Base-by-base conservation (phyloP, 2,888 invertebrate genomes). In the Agriopis leucophaearia region DNA sequence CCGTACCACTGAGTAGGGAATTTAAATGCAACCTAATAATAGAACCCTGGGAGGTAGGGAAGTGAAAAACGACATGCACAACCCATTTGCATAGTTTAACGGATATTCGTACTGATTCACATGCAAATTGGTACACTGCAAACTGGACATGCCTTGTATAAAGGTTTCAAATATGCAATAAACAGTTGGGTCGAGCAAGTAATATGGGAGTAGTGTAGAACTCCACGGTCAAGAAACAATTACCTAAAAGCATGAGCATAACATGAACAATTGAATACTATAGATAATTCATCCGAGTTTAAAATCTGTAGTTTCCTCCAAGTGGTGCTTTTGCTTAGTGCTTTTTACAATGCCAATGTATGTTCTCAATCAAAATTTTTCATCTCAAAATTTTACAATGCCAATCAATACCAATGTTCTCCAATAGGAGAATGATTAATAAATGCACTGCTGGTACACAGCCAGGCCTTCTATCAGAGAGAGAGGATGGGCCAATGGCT, bases 21-120 rank as follows among this genome's bases (percentile, higher is more conserved):
- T 51, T 38, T 52, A 59, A 59, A 64, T 54, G 45, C 52, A 51
- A 38, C 51, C 47, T 40, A 59, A 59, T 48, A 59, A 59, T 40
- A 59, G 13, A 57, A 6, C 56, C 15, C 56, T 15, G 27, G 45
- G 16, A n/a, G 8, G 40, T 58, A 18, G 40, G 55, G 36, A 40
- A 58, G 48, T 59, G 58, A 58, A 64, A 69, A 61, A 59, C 61
- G 50, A 54, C 66, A 70, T 70, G 65, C 73, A 72, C n/a, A 56
- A 60, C 16, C 56, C 58, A 73, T 74, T 74, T 73, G 73, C 74
- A 74, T 73, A 69, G 44, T 70, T 71, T 64, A 70, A 66, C 68
- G 62, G 45, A 66, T 63, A 71, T 71, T 66, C 66, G 62, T 66
- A 59, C 67, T 70, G 73, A 73, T 74, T 72, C 66, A 70, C 66